Percentiles rank a stretch among this genome's conserved stretches.
These are phyloP conservation scores for Chorisops tibialis DNA, from an alignment of 2,888 invertebrate genomes.

Conservation along the genomic window DNA sequence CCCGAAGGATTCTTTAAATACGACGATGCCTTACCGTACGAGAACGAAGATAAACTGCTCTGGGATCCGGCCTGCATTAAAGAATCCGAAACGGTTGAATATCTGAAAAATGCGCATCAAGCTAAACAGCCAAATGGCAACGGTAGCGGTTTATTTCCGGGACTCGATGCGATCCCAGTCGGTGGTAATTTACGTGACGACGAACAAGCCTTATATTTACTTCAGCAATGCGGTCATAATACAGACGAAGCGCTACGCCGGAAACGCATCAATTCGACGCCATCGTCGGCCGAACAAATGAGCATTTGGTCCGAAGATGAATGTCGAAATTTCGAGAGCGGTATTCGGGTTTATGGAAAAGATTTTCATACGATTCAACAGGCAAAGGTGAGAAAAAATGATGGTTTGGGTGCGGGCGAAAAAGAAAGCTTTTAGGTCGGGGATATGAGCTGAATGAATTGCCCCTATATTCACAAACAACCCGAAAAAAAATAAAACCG, in stretches of 20 bases:
- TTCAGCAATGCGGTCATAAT: constrained; percentile 93
- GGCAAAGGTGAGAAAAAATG: constrained; percentile 66
- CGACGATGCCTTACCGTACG: constrained; percentile 90
- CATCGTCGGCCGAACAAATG: constrained; percentile 63
- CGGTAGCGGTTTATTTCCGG: constrained; percentile 42
- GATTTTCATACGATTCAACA: constrained; percentile 93
- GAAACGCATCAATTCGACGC: constrained; percentile 68
- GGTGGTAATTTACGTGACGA: constrained; percentile 81
- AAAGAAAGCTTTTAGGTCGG: too few species aligned
- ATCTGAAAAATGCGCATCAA: constrained; percentile 57
- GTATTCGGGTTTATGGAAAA: constrained; percentile 89
- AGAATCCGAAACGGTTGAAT: constrained; percentile 73
- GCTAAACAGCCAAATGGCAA: constrained; percentile 10
- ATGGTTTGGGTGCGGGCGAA: too few species aligned
- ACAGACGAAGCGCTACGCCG: constrained; percentile 88
- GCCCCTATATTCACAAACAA: neutral
- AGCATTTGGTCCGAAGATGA: constrained; percentile 97
- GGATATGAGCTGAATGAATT: too few species aligned
- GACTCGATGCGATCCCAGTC: constrained; percentile 53
- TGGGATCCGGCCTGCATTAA: constrained; percentile 85
- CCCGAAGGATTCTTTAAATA: constrained; percentile 89
- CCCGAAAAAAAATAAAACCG: neutral
- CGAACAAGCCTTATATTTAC: constrained; percentile 82
- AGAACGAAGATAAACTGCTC: constrained; percentile 90
- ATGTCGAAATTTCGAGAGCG: constrained; percentile 94